Evolutionary conservation across 2,888 invertebrate genomes (phyloP), one percentile per base, ranked within the genome.

Genomic region (Chrysotoxum bicinctum): DNA sequence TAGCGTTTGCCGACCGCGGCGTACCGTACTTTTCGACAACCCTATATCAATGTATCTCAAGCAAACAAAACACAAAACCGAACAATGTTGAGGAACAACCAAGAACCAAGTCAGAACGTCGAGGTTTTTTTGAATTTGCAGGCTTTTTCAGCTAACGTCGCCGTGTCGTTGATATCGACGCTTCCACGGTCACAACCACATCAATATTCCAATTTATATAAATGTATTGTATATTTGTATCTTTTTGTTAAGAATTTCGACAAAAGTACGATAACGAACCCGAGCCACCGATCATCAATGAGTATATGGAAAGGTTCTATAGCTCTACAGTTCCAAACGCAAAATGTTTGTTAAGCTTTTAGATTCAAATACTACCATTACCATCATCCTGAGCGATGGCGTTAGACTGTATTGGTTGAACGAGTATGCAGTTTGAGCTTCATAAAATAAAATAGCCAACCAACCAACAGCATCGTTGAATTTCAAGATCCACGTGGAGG

Each of bases 401-500:
- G 21, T 66, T 50, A 66, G 50, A n/a, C 21, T 85, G 58, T 79
- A n/a, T 66, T 69, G 70, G 69, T 52, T 64, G 54, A 26, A 23
- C 14, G 45, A 54, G 74, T 79, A 74, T 79, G 56, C 80, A 81
- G 26, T 64, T 30, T 10, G 52, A 80, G 80, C 75, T 84, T 75
- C 45, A 45, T 35, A 14, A n/a, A 19, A 37, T n/a, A 37, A 60
- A 21, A 48, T 12, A 56, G 40, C n/a, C 48, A 50, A 69, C 79
- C 35, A 50, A 77, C 70, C 30, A 35, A 19, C 56, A 66, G 70
- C 72, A 58, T 52, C 54, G 50, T 35, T 40, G n/a, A 58, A 35
- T 76, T 81, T 81, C 62, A 72, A 56, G 81, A 77, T 85, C 85
- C 85, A 85, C 85, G 85, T 85, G 85, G 76, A 19, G 85, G 85